Evolutionary conservation across 2,888 invertebrate species (phyloP), one percentile per base, ranked within the genome.

Genomic region (Coenonympha glycerion): DNA sequence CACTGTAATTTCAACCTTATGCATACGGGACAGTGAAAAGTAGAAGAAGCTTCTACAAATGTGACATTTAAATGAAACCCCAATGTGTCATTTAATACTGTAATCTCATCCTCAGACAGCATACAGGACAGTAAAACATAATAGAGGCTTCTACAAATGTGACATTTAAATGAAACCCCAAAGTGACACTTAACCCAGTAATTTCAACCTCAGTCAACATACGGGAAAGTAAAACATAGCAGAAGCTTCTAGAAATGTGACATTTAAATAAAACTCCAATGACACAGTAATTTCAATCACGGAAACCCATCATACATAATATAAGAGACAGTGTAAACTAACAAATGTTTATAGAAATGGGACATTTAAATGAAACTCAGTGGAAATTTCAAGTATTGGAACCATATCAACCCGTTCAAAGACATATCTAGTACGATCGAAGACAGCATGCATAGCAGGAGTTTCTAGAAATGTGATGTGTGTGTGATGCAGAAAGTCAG

Each of bases 331-430:
- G n/a, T n/a, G n/a, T n/a, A n/a, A n/a, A n/a, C n/a, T n/a, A n/a
- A n/a, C n/a, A n/a, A n/a, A n/a, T n/a, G n/a, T n/a, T n/a, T n/a
- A n/a, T n/a, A n/a, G n/a, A n/a, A n/a, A n/a, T n/a, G n/a, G n/a
- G n/a, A n/a, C n/a, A n/a, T n/a, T n/a, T n/a, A n/a, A n/a, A n/a
- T n/a, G n/a, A n/a, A n/a, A n/a, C n/a, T n/a, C n/a, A n/a, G n/a
- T n/a, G 99, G 99, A 74, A 89, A 99, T 21, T 99, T 99, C 80
- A 90, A 99, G 68, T 97, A 99, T 81, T 89, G 99, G 45, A 97
- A 99, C 6, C 99, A 99, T 75, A 99, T 99, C n/a, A 88, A 86
- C 68, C 84, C 88, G 0, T 63, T 87, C 1, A 64, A 73, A 0
- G 84, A 87, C 53, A 72, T 87, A 34, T 70, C 82, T 3, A 64